Evolutionary conservation across 2,888 invertebrate species (phyloP).

Genomic region (Zygothrica quintamaculata): DNA sequence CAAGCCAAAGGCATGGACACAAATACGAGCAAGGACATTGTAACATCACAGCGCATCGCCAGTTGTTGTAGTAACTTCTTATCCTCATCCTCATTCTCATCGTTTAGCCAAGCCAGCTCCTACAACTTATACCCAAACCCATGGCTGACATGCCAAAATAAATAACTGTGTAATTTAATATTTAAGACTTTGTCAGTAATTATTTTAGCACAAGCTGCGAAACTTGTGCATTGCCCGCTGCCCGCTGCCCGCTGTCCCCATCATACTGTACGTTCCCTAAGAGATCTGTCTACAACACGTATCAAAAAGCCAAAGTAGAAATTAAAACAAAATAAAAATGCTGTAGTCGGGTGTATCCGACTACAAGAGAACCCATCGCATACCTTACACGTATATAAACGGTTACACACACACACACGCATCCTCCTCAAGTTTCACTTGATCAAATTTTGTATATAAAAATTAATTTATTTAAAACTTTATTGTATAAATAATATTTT

Average conservation of each 20-base stretch:
- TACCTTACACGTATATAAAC: no score
- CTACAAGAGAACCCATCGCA: no score
- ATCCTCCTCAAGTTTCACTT: no score
- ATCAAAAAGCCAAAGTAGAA: neutral
- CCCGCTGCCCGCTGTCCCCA: no score
- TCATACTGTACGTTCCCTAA: no score
- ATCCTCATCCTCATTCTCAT: constrained; percentile 7
- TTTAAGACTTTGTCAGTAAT: constrained; percentile 77
- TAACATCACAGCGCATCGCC: constrained; percentile 25
- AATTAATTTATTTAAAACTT: no score
- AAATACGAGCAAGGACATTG: constrained; percentile 56
- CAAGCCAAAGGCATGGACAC: constrained; percentile 18
- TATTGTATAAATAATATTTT: no score
- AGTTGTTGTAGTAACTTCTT: constrained; percentile 36
- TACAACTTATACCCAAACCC: neutral
- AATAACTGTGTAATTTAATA: constrained; percentile 80
- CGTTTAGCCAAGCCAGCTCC: neutral
- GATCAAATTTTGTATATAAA: no score
- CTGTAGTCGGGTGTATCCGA: no score
- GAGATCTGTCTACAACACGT: no score
- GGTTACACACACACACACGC: no score
- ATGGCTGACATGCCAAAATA: constrained; percentile 55
- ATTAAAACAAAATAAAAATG: neutral
- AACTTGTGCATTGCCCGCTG: constrained; percentile 46
- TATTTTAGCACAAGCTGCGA: constrained; percentile 63